Base-by-base conservation (phyloP, 2,888 invertebrate species). In the Andrena haemorrhoa region DNA sequence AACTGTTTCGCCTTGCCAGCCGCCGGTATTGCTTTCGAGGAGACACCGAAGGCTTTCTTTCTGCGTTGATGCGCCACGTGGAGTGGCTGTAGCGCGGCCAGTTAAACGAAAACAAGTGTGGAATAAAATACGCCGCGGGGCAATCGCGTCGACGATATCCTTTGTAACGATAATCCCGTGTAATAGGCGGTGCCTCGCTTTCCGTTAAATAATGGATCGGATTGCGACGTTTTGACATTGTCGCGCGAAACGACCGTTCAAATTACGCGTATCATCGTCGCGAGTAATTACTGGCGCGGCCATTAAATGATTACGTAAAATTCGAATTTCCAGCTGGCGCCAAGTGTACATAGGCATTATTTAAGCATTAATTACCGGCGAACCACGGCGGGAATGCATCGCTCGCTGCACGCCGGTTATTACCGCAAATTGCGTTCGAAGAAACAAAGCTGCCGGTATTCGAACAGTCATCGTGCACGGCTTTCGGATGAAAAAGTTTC, bases 1-100 rank as follows among this genome's bases (percentile, higher is more conserved):
- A 88, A 88, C 81, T 77, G 86, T 79, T 86, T 86, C 31, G 76
- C 79, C 76, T 75, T 23, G 76, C 63, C 61, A 33, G 66, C n/a
- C 65, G 66, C 68, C 69, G 41, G 33, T 56, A 66, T 41, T 63
- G 66, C 79, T 70, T 84, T 82, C 82, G 72, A 31, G 51, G 69
- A 49, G 64, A 71, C 75, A 81, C 74, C 83, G 72, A 81, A 75
- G 77, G 79, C 79, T 83, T 78, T 84, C 82, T 76, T 82, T 78
- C 56, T 66, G 63, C 79, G 81, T 61, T 56, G 69, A 35, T 61
- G 31, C 63, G 65, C 8, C 73, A 53, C 66, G 69, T 56, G 56
- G 75, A 79, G 75, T 61, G 51, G 47, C 60, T 20, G 16, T 29
- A 47, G 31, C n/a, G 26, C 49, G 33, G 2, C 23, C 1, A 41